phyloP scores from a whole-genome alignment of 2,797 vertebrate species.

The Salmo trutta region DNA sequence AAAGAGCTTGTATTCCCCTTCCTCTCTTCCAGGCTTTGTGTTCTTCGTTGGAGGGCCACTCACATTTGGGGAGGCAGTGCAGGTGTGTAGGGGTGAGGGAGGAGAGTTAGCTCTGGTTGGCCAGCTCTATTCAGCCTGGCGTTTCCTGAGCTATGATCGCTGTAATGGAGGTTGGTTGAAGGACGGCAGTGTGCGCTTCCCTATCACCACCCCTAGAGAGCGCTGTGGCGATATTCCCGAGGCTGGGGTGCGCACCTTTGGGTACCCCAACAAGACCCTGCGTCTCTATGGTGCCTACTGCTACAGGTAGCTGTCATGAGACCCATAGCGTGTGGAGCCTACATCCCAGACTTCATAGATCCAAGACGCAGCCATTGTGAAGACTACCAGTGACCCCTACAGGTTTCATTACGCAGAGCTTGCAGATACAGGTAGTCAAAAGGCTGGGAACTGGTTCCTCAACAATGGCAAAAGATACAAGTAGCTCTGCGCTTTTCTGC shows the following conservation, averaged over 20 bases:
- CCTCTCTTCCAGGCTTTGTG: slow-evolving; percentile 74
- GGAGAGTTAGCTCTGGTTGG: slow-evolving; percentile 83
- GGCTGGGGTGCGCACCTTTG: slow-evolving; percentile 85
- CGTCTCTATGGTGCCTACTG: slow-evolving; percentile 86
- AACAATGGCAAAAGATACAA: not conserved
- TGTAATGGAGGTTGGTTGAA: slow-evolving; percentile 91
- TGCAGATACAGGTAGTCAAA: not conserved
- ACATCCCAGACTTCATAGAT: not conserved
- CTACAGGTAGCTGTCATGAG: slow-evolving; percentile 69
- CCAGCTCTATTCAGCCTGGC: slow-evolving; percentile 91
- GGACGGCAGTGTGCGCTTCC: slow-evolving; percentile 91
- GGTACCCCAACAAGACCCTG: slow-evolving; percentile 80
- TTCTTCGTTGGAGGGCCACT: slow-evolving; percentile 81
- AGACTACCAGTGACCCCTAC: not conserved
- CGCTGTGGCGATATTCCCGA: slow-evolving; percentile 82
- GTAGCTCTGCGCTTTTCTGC: not conserved
- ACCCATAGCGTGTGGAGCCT: not conserved
- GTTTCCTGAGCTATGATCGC: slow-evolving; percentile 81
- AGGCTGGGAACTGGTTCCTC: not conserved
- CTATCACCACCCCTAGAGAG: slow-evolving; percentile 81
- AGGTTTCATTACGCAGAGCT: too few relatives aligned
- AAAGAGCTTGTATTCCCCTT: not conserved
- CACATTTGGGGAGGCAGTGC: slow-evolving; percentile 78
- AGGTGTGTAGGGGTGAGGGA: slow-evolving; percentile 68
- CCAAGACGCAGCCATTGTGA: not conserved